These are phyloP conservation scores for Calidris pygmaea DNA, from an alignment of 2,113 vertebrate species.

Conservation along the genomic window DNA sequence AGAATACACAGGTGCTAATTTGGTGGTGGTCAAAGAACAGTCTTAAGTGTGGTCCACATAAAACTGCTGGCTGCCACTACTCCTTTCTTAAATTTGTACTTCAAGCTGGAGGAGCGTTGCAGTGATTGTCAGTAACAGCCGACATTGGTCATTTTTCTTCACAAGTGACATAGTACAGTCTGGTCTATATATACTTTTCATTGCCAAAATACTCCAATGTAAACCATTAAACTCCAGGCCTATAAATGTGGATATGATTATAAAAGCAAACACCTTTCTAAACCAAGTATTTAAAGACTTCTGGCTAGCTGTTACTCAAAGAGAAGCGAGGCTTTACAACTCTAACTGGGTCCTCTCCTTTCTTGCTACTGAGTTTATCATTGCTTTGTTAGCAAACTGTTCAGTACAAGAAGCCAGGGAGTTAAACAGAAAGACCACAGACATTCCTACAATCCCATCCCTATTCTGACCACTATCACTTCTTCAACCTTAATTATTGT, in stretches of 20 bases:
- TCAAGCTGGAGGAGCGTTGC: not conserved
- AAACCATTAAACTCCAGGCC: not conserved
- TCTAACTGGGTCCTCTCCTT: not conserved
- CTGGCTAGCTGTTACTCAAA: not conserved
- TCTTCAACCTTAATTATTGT: not conserved
- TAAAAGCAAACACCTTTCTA: not conserved
- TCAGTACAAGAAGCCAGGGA: accelerated
- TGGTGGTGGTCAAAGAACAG: not conserved
- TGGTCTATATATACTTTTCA: not conserved
- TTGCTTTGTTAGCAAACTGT: not conserved
- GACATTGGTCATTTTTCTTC: slow-evolving; percentile 12
- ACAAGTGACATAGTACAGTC: not conserved
- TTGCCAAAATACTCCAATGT: not conserved
- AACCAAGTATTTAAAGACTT: not conserved
- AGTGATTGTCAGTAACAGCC: not conserved
- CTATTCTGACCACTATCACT: not conserved
- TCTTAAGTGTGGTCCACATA: not conserved
- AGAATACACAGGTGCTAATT: not conserved
- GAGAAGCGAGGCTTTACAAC: not conserved
- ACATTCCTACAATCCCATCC: not conserved
- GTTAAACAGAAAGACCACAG: not conserved
- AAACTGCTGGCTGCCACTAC: not conserved
- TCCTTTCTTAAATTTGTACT: not conserved
- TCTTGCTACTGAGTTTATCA: not conserved
- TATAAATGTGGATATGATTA: not conserved